A percentile compares a stretch with the other conserved stretches of the same genome.
These are phyloP conservation scores for Troides helena DNA, from an alignment of 2,888 invertebrate species.

Conservation along the genomic window DNA sequence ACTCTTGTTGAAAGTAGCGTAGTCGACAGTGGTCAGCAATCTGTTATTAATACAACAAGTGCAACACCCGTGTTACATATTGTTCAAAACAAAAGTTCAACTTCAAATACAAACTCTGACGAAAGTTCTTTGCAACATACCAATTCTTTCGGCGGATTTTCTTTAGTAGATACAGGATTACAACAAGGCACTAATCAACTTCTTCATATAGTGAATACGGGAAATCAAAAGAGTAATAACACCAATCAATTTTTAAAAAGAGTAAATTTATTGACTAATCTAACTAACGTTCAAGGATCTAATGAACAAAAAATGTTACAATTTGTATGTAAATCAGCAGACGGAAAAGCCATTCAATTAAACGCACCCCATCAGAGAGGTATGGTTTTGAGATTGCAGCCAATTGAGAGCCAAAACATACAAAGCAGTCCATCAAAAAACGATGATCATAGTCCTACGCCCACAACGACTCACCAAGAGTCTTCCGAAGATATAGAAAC, in stretches of 20 bases:
- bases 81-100: conserved; percentile 65
- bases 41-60: conserved; percentile 63
- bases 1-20: conserved; percentile 65
- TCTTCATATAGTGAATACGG: conserved; percentile 73
- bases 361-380: conserved; percentile 77
- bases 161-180: conserved; percentile 66
- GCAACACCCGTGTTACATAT: conserved; percentile 71
- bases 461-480: conserved; percentile 40
- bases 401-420: conserved; percentile 61
- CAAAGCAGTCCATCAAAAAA: conserved; percentile 49
- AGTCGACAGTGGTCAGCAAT: conserved; percentile 65
- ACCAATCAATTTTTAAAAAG: conserved; percentile 69
- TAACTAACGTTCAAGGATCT: conserved; percentile 69
- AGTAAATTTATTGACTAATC: conserved; percentile 73
- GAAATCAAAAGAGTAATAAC: conserved; percentile 60
- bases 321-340: conserved; percentile 83
- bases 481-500: conserved; percentile 51
- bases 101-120: conserved; percentile 46
- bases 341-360: conserved; percentile 79
- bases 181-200: conserved; percentile 74
- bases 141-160: conserved; percentile 64
- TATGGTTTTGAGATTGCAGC: conserved; percentile 74
- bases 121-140: conserved; percentile 50
- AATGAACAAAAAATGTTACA: conserved; percentile 80
- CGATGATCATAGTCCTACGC: conserved; percentile 50